Conservation (phyloP, 2,797 vertebrate genomes). For the Pelodytes ibericus region DNA sequence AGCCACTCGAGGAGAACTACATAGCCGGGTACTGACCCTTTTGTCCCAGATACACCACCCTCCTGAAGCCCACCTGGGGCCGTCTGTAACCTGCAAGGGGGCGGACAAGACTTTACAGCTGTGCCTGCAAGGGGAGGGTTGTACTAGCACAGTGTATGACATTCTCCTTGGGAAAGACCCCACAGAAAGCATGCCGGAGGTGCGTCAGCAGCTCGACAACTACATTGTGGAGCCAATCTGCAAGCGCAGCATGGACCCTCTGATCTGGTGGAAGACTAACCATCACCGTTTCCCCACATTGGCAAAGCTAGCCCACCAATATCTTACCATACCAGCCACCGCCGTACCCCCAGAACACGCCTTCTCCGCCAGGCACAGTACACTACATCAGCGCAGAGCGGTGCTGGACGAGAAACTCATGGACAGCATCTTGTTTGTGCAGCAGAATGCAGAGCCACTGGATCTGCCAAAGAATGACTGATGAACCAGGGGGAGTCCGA, state of each 20-base stretch:
- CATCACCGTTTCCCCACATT: constrained; percentile 71
- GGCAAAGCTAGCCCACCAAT: constrained; percentile 66
- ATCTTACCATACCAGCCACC: constrained; percentile 68
- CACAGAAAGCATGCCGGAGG: constrained; percentile 69
- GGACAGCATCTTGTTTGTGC: constrained; percentile 70
- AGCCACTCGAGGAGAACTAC: constrained; percentile 62
- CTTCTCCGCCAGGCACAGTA: constrained; percentile 60
- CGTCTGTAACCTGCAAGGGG: fast-evolving
- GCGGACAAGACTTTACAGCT: not conserved
- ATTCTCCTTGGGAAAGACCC: constrained; percentile 73
- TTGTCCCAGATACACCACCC: constrained; percentile 53
- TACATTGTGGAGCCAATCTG: constrained; percentile 73
- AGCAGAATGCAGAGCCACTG: constrained; percentile 69
- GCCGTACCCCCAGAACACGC: constrained; percentile 60
- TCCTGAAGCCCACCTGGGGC: fast-evolving
- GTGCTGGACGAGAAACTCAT: constrained; percentile 64
- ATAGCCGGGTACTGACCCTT: constrained; percentile 63
- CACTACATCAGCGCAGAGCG: constrained; percentile 62
- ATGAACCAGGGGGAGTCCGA: not conserved
- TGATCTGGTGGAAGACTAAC: constrained; percentile 72
- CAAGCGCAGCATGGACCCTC: constrained; percentile 68
- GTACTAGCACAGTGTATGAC: constrained; percentile 67
- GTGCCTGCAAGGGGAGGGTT: constrained; percentile 1
- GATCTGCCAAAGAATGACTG: constrained; percentile 11
- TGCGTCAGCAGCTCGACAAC: constrained; percentile 73